phyloP scores from a whole-genome alignment of 2,888 invertebrate species.

The Leptopterna dolabrata region DNA sequence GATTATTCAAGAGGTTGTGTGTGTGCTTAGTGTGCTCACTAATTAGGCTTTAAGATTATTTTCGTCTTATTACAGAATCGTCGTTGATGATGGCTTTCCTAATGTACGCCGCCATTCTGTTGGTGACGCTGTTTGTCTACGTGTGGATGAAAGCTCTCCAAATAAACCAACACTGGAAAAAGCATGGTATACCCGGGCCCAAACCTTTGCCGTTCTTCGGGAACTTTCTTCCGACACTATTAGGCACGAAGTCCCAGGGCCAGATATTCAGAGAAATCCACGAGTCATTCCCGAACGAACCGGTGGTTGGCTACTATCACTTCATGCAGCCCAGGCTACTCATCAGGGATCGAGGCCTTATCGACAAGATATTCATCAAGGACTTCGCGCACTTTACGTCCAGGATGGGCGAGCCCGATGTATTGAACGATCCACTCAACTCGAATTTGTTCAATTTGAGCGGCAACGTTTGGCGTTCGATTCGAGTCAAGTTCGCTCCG shows the following conservation, averaged over 20 bases:
- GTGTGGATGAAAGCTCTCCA: not conserved
- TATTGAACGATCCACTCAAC: conserved; percentile 31
- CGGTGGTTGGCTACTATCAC: conserved; percentile 43
- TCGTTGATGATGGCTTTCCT: not conserved
- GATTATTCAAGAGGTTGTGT: too few relatives aligned
- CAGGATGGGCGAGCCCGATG: conserved; percentile 9
- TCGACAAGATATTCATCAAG: conserved; percentile 43
- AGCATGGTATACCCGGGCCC: conserved; percentile 14
- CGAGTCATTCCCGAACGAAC: conserved; percentile 42
- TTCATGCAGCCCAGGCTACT: conserved; percentile 23
- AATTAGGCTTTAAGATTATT: too few relatives aligned
- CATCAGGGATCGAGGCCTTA: not conserved
- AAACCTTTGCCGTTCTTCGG: conserved; percentile 53
- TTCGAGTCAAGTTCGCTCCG: conserved; percentile 36
- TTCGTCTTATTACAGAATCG: too few relatives aligned
- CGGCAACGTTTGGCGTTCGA: conserved; percentile 40
- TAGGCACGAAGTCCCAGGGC: not conserved
- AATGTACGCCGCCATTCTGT: not conserved
- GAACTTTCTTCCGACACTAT: conserved; percentile 30
- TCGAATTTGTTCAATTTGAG: conserved; percentile 36
- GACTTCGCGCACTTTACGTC: conserved; percentile 49
- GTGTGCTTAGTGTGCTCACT: too few relatives aligned
- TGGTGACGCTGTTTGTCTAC: not conserved
- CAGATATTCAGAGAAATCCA: not conserved
- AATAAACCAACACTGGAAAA: conserved; percentile 50